Base-by-base conservation (phyloP, 2,113 vertebrate genomes). In the Hemicordylus capensis region DNA sequence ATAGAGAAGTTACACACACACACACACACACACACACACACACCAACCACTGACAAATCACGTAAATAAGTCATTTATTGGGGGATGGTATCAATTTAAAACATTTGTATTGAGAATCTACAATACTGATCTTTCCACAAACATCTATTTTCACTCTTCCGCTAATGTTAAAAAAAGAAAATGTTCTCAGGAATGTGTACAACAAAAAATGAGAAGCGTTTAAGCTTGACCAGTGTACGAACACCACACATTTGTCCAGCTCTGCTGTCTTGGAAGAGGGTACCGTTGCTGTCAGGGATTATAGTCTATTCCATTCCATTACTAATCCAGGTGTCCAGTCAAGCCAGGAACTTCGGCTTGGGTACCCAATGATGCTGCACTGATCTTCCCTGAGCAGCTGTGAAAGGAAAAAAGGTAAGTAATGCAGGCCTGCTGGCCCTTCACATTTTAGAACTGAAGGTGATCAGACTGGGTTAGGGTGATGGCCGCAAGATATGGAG, bases 31-130 rank as follows among this genome's bases (percentile, higher is more conserved):
- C n/a, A n/a, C n/a, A n/a, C n/a, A n/a, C n/a, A n/a, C n/a, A n/a
- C n/a, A n/a, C n/a, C n/a, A 89, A 74, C 0, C 34, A 20, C 8
- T 20, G 48, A 85, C 48, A 64, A 63, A 10, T 56, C 22, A 14
- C 59, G 4, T 73, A 85, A 93, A 82, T 44, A 81, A 5, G 0
- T 59, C 51, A 31, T 90, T 94, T 93, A 91, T 91, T 94, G 54
- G 59, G 61, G 73, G 77, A 82, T 48, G 31, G 85, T 22, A 56
- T 7, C 28, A 79, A 24, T 87, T 89, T 42, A 42, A 88, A 67
- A 79, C 24, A 67, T 84, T 76, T 12, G 85, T 88, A 63, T 87
- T 72, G 80, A n/a, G 34, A 34, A 70, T 20, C 28, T 87, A 66
- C 12, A 77, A 73, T 74, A 67, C 4, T 20, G 63, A 89, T 48